Evolutionary conservation across 2,113 vertebrate genomes (phyloP).

Genomic region (Peucedramus taeniatus): DNA sequence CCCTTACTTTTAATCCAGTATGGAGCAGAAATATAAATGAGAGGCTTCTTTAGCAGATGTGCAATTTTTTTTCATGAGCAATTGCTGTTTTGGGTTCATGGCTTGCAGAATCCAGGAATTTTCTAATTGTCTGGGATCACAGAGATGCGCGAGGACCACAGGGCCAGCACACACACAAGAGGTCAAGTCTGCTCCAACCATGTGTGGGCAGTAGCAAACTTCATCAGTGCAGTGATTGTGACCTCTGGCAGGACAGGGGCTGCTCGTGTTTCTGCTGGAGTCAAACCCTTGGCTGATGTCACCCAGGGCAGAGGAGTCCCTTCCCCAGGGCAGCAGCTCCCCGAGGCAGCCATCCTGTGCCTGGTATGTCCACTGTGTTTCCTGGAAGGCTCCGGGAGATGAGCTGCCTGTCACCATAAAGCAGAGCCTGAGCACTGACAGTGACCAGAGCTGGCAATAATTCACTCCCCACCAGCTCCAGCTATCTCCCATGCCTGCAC

Average conservation of each 20-base stretch:
- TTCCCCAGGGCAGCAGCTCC: background rate
- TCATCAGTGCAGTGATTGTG: background rate
- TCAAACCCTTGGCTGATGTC: background rate
- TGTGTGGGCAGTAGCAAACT: background rate
- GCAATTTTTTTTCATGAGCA: background rate
- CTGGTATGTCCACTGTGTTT: background rate
- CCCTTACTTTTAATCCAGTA: background rate
- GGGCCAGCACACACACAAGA: background rate
- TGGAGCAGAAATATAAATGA: background rate
- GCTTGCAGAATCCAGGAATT: background rate
- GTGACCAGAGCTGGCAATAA: background rate
- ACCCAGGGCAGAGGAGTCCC: background rate
- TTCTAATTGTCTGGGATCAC: background rate
- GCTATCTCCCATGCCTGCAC: background rate
- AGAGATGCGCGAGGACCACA: background rate
- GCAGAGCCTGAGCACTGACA: background rate
- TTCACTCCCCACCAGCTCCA: background rate
- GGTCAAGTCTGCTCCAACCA: background rate
- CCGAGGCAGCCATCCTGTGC: background rate
- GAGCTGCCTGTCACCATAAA: background rate
- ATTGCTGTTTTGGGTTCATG: background rate
- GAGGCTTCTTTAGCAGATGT: background rate
- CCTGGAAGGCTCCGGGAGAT: background rate
- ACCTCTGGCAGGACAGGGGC: background rate
- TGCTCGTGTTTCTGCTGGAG: background rate